These are phyloP conservation scores for Orchesella cincta DNA, from an alignment of 1,140 invertebrate species.

Conservation along the genomic window DNA sequence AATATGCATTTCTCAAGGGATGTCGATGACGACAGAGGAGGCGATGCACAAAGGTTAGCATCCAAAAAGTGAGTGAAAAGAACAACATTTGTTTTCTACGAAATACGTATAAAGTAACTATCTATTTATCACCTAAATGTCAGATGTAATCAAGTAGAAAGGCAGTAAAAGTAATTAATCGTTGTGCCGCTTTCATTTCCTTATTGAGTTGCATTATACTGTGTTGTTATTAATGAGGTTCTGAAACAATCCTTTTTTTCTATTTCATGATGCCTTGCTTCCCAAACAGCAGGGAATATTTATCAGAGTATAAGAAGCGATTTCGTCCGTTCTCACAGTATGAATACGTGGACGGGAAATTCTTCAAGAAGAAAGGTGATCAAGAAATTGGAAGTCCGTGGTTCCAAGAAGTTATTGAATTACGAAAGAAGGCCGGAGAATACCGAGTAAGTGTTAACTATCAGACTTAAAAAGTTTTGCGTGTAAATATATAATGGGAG, in stretches of 20 bases:
- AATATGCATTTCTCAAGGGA: conserved; percentile 29
- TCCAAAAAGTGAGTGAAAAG: conserved; percentile 5
- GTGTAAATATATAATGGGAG: too few species aligned
- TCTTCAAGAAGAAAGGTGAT: conserved; percentile 63
- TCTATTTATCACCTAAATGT: too few species aligned
- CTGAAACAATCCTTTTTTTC: too few species aligned
- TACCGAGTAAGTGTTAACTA: conserved; percentile 69
- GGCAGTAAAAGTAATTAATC: too few species aligned
- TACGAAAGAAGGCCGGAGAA: conserved; percentile 85
- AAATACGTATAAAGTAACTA: too few species aligned
- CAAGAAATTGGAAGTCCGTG: conserved; percentile 62
- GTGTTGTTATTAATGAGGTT: too few species aligned
- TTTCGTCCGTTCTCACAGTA: conserved; percentile 80
- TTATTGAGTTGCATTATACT: too few species aligned
- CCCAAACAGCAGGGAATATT: conserved; percentile 56
- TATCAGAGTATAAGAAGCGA: conserved; percentile 77
- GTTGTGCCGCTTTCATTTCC: too few species aligned
- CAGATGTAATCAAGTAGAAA: too few species aligned
- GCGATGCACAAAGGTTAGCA: conserved; percentile 7
- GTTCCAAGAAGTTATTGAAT: conserved; percentile 81
- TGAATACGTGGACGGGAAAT: conserved; percentile 73
- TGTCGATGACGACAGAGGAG: conserved; percentile 28
- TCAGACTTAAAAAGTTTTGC: neutral
- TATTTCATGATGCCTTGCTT: too few species aligned
- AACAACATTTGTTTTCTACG: too few species aligned